Evolutionary conservation across 2,113 vertebrate genomes (phyloP).

Genomic region (Melanerpes formicivorus): DNA sequence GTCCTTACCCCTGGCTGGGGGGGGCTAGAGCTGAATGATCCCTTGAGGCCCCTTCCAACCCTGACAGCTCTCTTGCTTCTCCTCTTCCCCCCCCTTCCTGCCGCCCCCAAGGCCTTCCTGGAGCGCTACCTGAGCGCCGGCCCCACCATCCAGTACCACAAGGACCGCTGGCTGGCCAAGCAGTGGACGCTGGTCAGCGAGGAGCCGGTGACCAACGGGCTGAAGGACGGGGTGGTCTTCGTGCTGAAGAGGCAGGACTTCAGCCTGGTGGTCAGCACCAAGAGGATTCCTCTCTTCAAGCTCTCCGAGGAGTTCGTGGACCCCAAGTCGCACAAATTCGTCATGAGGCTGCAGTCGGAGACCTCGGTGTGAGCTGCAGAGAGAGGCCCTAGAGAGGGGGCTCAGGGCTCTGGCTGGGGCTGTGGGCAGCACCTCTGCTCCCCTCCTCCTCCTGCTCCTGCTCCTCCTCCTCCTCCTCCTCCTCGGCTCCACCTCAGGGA

Average conservation of each 20-base stretch:
- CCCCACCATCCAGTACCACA: slow-evolving; percentile 95
- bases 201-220: slow-evolving; percentile 90
- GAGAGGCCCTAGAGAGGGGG: not conserved
- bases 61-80: not conserved
- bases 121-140: slow-evolving; percentile 90
- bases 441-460: not conserved
- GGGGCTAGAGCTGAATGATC: too few relatives aligned
- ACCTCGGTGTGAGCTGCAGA: slow-evolving; percentile 85
- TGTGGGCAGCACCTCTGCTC: too few relatives aligned
- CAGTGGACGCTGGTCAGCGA: slow-evolving; percentile 97
- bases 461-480: not conserved
- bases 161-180: slow-evolving; percentile 89
- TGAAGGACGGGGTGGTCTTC: slow-evolving; percentile 90
- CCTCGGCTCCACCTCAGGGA: not conserved
- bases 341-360: slow-evolving; percentile 95
- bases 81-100: not conserved
- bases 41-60: too few relatives aligned
- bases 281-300: slow-evolving; percentile 91
- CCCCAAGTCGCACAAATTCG: slow-evolving; percentile 97
- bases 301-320: slow-evolving; percentile 95
- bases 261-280: slow-evolving; percentile 90
- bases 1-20: too few relatives aligned
- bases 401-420: not conserved
- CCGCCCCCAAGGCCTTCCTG: slow-evolving; percentile 87
- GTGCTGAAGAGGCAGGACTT: slow-evolving; percentile 92